These are phyloP conservation scores for Rhagologus leucostigma DNA, from an alignment of 2,113 vertebrate species.

Conservation along the genomic window DNA sequence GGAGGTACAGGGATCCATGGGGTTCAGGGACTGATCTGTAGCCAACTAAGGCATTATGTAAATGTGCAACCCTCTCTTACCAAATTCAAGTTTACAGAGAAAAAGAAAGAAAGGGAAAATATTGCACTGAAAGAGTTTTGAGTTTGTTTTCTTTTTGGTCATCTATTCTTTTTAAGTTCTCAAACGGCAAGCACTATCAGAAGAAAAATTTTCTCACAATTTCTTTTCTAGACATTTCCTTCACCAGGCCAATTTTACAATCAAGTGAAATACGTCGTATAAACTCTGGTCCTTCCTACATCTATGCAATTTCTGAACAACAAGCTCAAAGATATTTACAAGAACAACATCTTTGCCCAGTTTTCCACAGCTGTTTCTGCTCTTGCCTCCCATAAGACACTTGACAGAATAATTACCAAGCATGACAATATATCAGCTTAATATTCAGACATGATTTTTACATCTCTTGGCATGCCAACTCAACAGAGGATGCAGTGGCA, in stretches of 20 bases:
- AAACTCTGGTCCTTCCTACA: background rate
- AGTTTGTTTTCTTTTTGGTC: background rate
- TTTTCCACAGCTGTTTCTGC: background rate
- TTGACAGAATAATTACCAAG: background rate
- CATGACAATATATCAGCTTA: background rate
- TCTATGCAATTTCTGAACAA: background rate
- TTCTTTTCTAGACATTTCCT: background rate
- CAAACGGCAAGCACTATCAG: background rate
- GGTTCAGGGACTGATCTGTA: background rate
- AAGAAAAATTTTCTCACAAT: background rate
- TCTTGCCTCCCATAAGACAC: background rate
- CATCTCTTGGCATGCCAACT: background rate
- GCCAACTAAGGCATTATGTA: background rate
- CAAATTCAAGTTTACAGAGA: background rate
- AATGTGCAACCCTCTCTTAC: background rate
- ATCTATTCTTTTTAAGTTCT: background rate
- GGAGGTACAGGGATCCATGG: background rate
- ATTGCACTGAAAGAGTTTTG: background rate
- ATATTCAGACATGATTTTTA: background rate
- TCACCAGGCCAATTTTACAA: background rate
- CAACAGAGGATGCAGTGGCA: background rate
- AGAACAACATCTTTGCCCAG: background rate
- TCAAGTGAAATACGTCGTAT: background rate
- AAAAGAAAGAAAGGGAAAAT: background rate
- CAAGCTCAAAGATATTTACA: background rate